phyloP scores from a whole-genome alignment of 2,797 vertebrate species.

The Acrossocheilus fasciatus region DNA sequence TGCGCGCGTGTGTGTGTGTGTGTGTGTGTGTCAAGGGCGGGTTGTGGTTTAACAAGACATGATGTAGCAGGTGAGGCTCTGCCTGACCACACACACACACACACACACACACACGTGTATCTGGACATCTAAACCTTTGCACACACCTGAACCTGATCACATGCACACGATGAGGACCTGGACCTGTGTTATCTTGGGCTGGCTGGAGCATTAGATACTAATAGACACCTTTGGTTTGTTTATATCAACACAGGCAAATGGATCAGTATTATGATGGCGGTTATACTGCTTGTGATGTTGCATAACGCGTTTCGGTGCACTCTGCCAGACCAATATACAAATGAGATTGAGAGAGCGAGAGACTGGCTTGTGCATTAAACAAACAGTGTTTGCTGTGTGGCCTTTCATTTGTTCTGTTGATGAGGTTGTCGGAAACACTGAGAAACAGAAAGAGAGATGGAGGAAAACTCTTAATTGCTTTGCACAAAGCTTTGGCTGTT shows the following conservation, averaged over 20 bases:
- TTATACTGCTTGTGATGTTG: conserved; percentile 17
- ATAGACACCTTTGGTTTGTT: conserved; percentile 22
- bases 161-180: neutral
- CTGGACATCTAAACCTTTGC: conserved; percentile 16
- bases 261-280: conserved; percentile 26
- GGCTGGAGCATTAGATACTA: neutral
- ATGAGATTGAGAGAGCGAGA: conserved; percentile 8
- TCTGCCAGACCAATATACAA: conserved; percentile 34
- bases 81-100: neutral
- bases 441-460: neutral
- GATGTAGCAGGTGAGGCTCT: conserved; percentile 5
- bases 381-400: conserved; percentile 8
- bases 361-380: conserved; percentile 13
- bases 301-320: conserved; percentile 18
- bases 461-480: neutral
- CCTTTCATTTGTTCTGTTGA: conserved; percentile 11
- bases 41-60: neutral
- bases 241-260: conserved; percentile 30
- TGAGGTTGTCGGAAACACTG: neutral
- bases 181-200: conserved; percentile 23
- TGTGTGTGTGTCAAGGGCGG: neutral
- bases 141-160: conserved; percentile 27
- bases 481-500: neutral
- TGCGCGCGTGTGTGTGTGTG: neutral
- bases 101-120: conserved; percentile 2